Base-by-base conservation (phyloP, 2,113 vertebrate species). In the Centropus unirufus region DNA sequence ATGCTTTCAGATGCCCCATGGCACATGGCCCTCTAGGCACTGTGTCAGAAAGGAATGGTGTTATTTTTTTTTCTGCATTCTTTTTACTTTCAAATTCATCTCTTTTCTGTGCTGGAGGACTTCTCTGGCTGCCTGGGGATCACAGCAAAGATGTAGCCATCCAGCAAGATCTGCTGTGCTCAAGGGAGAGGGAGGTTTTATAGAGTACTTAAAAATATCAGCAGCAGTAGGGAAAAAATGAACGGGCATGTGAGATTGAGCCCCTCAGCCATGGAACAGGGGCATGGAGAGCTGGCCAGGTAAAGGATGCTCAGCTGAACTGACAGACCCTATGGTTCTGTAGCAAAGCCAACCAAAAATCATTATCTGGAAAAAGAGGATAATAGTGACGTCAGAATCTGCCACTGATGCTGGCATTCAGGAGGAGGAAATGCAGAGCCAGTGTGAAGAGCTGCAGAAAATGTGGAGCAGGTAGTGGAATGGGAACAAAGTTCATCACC, bases 261-360 rank as follows among this genome's bases (percentile, higher is more conserved):
- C n/a, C 32, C 30, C 24, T 81, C 0, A 1, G 76, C 64, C 3
- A 0, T 20, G 29, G 55, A 78, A 49, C 1, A 1, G 29, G 16
- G 27, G 16, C 57, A 30, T 2, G 5, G 34, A 70, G 88, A 55
- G 32, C 66, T 79, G 62, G 18, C 54, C 81, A 72, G 74, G 49
- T 68, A 39, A 68, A 57, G 49, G 55, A 77, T 69, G 36, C 63
- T 68, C 67, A 57, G 40, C 70, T 72, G 75, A 87, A 20, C 32
- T 2, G 42, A 81, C 72, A 55, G 46, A 30, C 32, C 51, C 29
- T 51, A 6, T 44, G 10, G 58, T 75, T 47, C 47, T 72, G 15
- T 1, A 1, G 52, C 59, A 77, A 64, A 81, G 54, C 51, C 63
- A 82, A 32, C 17, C 66, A 61, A 59, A 93, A 73, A 14, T 0